phyloP scores from a whole-genome alignment of 2,888 invertebrate genomes.

The Lathronympha strigana region DNA sequence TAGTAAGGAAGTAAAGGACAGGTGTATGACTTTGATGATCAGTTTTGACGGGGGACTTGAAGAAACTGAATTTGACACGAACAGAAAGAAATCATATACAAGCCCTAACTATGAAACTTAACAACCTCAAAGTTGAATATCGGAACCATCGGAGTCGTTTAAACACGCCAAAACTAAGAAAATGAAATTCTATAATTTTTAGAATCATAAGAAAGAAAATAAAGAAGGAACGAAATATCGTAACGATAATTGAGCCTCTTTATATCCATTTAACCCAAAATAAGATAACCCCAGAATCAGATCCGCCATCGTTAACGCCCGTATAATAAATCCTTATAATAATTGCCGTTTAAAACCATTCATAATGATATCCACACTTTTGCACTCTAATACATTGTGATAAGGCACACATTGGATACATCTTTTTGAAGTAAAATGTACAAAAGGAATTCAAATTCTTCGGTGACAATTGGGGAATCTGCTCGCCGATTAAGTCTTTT shows the following conservation, averaged over 20 bases:
- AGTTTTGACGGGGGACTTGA: too few species aligned
- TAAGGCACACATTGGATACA: background rate
- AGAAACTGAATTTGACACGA: too few species aligned
- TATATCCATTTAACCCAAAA: constrained; percentile 25
- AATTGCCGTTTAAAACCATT: constrained; percentile 50
- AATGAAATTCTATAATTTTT: too few species aligned
- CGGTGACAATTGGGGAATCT: constrained; percentile 31
- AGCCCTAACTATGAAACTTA: too few species aligned
- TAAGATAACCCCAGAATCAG: constrained; percentile 45
- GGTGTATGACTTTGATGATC: too few species aligned
- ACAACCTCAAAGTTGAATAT: too few species aligned
- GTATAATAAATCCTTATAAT: constrained; percentile 54
- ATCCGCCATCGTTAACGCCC: constrained; percentile 42
- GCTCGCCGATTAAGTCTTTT: constrained; percentile 20
- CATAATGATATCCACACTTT: background rate
- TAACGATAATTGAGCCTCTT: constrained; percentile 20
- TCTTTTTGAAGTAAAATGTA: background rate
- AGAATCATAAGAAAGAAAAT: too few species aligned
- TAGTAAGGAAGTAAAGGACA: too few species aligned
- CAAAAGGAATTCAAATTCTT: constrained; percentile 27
- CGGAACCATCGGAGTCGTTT: too few species aligned
- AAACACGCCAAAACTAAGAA: background rate
- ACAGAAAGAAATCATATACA: too few species aligned
- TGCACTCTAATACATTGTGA: background rate
- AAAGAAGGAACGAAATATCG: background rate